These are phyloP conservation scores for Mechanitis mazaeus DNA, from an alignment of 2,888 invertebrate genomes.

Conservation along the genomic window DNA sequence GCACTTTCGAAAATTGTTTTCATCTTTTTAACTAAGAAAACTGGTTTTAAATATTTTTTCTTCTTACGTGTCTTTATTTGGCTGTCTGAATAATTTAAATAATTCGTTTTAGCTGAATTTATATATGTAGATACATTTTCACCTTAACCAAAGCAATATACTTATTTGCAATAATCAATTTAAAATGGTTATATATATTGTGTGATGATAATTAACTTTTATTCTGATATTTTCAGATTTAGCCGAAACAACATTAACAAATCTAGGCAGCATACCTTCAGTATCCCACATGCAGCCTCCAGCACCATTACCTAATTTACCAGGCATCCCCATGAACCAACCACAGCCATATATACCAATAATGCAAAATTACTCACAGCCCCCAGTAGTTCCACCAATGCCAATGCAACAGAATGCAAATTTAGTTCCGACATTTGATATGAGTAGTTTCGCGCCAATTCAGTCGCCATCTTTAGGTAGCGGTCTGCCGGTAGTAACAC, in stretches of 20 bases:
- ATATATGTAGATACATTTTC: too few species aligned
- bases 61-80: too few species aligned
- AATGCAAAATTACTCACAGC: conserved; percentile 64
- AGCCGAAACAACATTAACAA: conserved; percentile 68
- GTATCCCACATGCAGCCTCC: conserved; percentile 72
- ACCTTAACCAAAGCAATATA: too few species aligned
- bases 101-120: too few species aligned
- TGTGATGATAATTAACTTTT: background rate
- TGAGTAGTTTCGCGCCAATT: conserved; percentile 59
- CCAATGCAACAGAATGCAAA: conserved; percentile 40
- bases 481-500: conserved; percentile 78
- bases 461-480: conserved; percentile 54
- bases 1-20: too few species aligned
- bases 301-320: conserved; percentile 69
- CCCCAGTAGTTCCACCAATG: conserved; percentile 40
- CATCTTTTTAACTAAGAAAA: too few species aligned
- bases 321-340: conserved; percentile 73
- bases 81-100: too few species aligned
- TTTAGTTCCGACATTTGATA: conserved; percentile 66
- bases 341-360: conserved; percentile 74
- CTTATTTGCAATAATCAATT: too few species aligned
- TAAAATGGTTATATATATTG: background rate
- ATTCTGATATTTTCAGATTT: conserved; percentile 52
- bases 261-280: conserved; percentile 70
- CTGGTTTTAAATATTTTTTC: too few species aligned